Evolutionary conservation across 2,888 invertebrate species (phyloP).

Genomic region (Lamellibrachia columna): DNA sequence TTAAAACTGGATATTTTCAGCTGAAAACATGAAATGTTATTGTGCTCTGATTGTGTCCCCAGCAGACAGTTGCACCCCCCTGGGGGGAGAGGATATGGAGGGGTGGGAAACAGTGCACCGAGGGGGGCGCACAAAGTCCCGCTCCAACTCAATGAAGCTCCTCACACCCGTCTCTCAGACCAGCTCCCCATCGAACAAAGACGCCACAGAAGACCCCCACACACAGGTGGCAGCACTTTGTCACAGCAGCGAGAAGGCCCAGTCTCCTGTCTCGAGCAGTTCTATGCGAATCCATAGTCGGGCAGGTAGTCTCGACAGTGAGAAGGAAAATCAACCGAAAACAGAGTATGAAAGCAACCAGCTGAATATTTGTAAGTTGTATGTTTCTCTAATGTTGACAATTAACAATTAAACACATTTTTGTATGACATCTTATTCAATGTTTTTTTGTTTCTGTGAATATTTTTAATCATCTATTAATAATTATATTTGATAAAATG

Average conservation of each 20-base stretch:
- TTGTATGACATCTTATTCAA: no score
- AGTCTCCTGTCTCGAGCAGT: background rate
- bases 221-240: background rate
- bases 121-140: constrained; percentile 34
- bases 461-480: background rate
- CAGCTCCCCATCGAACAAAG: background rate
- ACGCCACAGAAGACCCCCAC: background rate
- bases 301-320: constrained; percentile 51
- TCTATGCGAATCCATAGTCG: constrained; percentile 26
- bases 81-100: constrained; percentile 60
- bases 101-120: constrained; percentile 89
- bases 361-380: background rate
- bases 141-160: background rate
- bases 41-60: background rate
- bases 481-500: no score
- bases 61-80: background rate
- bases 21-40: background rate
- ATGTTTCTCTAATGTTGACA: background rate
- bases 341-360: background rate
- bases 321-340: constrained; percentile 53
- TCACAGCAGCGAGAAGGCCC: background rate
- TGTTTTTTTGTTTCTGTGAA: background rate
- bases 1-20: no score
- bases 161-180: background rate
- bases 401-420: no score